Conservation (phyloP, 2,888 invertebrate genomes). For the Lingula anatina region DNA sequence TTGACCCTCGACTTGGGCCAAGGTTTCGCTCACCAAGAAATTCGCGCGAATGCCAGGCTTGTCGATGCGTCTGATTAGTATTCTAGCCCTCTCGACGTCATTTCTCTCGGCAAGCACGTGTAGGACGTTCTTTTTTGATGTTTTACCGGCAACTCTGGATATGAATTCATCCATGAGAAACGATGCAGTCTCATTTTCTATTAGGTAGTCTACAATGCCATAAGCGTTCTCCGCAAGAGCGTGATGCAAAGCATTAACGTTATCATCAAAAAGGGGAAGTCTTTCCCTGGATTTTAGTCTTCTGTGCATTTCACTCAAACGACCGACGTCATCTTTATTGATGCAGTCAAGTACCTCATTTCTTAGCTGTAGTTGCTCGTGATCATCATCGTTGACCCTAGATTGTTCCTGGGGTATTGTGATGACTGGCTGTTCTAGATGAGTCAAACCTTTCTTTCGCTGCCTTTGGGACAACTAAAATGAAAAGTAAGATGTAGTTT, state of each 20-base stretch:
- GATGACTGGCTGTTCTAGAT: no score
- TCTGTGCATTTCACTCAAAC: neutral
- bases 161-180: conserved; percentile 20
- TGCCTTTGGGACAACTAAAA: no score
- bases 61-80: conserved; percentile 7
- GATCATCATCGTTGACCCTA: no score
- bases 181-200: conserved; percentile 11
- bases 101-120: conserved; percentile 35
- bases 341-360: no score
- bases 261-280: no score
- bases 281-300: neutral
- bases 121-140: conserved; percentile 30
- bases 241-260: conserved; percentile 19
- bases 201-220: conserved; percentile 14
- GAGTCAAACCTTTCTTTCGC: no score
- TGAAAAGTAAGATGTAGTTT: no score
- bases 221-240: conserved; percentile 18
- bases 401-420: no score
- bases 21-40: neutral
- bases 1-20: conserved; percentile 36
- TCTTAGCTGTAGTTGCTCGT: no score
- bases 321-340: no score
- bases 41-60: conserved; percentile 7
- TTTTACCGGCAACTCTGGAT: conserved; percentile 17
- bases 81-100: conserved; percentile 21